Conservation (phyloP, 1,140 invertebrate species). For the Neodiprion virginianus region DNA sequence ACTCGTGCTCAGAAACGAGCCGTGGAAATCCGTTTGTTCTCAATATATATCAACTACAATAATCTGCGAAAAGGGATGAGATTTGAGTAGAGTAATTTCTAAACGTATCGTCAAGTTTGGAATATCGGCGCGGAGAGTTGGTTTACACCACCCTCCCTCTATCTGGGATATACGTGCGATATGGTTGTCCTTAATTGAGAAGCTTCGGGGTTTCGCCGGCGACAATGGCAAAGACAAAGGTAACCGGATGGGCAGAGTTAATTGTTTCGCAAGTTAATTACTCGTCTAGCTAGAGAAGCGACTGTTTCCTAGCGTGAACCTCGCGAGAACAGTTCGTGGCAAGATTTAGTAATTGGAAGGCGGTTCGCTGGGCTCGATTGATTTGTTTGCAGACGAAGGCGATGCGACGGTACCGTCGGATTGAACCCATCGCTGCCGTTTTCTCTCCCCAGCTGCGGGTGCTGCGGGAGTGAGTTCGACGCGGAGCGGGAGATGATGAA, state of each 20-base stretch:
- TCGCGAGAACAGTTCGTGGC: neutral
- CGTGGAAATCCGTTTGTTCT: too few relatives aligned
- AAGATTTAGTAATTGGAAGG: constrained; percentile 1
- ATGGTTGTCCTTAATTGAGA: constrained; percentile 1
- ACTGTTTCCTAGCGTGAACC: neutral
- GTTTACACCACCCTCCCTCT: neutral
- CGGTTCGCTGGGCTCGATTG: neutral
- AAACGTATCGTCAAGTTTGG: neutral
- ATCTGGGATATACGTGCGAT: neutral
- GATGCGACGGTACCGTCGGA: neutral
- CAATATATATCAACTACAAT: too few relatives aligned
- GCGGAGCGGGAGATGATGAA: constrained; percentile 2
- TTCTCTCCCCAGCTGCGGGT: neutral
- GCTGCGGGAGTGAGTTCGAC: neutral
- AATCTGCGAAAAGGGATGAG: neutral
- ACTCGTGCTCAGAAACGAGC: too few relatives aligned
- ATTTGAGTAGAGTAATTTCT: neutral
- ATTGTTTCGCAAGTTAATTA: neutral
- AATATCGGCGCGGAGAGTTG: neutral
- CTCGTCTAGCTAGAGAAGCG: neutral
- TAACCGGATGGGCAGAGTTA: neutral
- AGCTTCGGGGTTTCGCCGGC: neutral
- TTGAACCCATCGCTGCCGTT: neutral
- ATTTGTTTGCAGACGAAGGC: neutral
- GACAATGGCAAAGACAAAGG: neutral